Evolutionary conservation across 1,140 invertebrate genomes (phyloP).

Genomic region (Pogonus chalceus): DNA sequence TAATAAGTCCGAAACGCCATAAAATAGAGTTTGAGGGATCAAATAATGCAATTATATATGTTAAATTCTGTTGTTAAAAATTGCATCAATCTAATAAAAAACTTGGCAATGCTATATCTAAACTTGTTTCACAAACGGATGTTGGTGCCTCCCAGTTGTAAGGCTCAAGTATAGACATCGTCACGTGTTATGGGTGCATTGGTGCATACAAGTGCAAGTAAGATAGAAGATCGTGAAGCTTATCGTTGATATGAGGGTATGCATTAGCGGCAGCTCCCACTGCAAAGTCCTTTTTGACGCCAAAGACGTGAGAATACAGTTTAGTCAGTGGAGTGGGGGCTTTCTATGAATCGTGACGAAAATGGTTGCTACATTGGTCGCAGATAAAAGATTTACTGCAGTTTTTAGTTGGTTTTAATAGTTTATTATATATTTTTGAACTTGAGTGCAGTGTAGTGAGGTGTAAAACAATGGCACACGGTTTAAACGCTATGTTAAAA

Average conservation of each 20-base stretch:
- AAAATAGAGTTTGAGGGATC: background rate
- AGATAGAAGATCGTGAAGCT: too few relatives aligned
- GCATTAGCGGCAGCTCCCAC: conserved; percentile 10
- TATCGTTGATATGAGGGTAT: background rate
- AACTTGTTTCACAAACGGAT: conserved; percentile 57
- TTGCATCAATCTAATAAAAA: conserved; percentile 15
- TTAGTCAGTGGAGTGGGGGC: conserved; percentile 32
- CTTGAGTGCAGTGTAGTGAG: conserved; percentile 20
- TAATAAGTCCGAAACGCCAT: background rate
- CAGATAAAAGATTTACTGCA: conserved; percentile 17
- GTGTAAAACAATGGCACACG: conserved; percentile 42
- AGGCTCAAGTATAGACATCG: conserved; percentile 17
- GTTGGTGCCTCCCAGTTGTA: conserved; percentile 36
- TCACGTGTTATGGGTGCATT: background rate
- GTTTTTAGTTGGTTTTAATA: conserved; percentile 23
- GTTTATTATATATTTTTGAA: conserved; percentile 16
- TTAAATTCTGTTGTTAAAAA: conserved; percentile 6
- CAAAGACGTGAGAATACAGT: conserved; percentile 33
- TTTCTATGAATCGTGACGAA: conserved; percentile 36
- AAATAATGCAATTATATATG: background rate
- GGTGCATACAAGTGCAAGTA: background rate
- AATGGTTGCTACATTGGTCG: conserved; percentile 33
- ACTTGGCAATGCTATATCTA: conserved; percentile 43
- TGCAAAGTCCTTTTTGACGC: conserved; percentile 25
- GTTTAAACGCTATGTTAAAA: conserved; percentile 41